Base-by-base conservation (phyloP, 1,140 invertebrate genomes). In the Mamestra configurata region DNA sequence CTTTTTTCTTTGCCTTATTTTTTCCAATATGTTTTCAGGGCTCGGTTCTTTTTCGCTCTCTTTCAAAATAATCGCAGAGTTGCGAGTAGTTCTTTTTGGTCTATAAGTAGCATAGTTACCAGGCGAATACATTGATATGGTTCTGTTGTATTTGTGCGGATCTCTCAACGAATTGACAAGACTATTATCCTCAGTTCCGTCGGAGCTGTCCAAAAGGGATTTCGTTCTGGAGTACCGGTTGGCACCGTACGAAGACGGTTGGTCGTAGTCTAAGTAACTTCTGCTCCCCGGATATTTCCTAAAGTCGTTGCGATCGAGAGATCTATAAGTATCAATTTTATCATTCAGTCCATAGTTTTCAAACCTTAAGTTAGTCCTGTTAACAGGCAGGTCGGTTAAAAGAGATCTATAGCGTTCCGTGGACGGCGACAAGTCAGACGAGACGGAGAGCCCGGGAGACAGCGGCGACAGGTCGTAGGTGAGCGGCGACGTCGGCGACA, bases 101-200 rank as follows among this genome's bases (percentile, higher is more conserved):
- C 95, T 93, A 79, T 95, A 95, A 4, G 95, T 95, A 11, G 94
- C 93, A 77, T 95, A 95, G 77, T 87, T 95, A 53, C 94, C 94
- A 4, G 95, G 95, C 11, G 94, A 92, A 78, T 93, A 94, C 82
- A 95, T 86, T 18, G 95, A 95, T 64, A 94, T 88, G 10, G 94
- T 94, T 81, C 94, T 90, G 73, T 90, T 93, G 77, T 95, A 95
- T 86, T 93, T 93, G 4, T 88, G 89, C 40, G 92, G 86, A 77
- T 94, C 93, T 76, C 90, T 88, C 27, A 90, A 57, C n/a, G 77
- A 78, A 57, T 89, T 84, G 37, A 82, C 82, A 22, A 91, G 86
- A 15, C 82, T 82, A 11, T 84, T 84, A 59, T 91, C 90, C 64
- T 92, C 90, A 6, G 81, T 77, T 22, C 79, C 81, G 27, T 95